Evolutionary conservation across 92 coral and sea anemone species (phyloP).

Genomic region (Paragorgia papillata): DNA sequence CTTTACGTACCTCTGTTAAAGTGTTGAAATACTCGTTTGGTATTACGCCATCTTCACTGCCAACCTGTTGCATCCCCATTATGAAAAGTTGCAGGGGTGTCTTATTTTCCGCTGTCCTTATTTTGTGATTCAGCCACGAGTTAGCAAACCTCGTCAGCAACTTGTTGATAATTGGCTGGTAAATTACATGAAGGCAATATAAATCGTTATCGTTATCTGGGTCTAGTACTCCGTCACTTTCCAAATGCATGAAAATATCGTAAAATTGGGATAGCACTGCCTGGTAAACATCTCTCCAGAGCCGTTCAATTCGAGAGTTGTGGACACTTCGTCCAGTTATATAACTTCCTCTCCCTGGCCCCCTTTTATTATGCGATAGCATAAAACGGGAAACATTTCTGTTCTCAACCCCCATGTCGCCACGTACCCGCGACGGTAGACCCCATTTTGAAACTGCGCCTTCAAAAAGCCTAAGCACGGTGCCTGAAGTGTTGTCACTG

Average conservation of each 20-base stretch:
- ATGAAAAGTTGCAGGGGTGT: too few relatives aligned
- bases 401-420: constrained; percentile 73
- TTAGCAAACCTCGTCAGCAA: constrained; percentile 32
- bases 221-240: constrained; percentile 18
- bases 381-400: too few relatives aligned
- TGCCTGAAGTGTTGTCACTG: constrained; percentile 49
- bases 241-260: constrained; percentile 45
- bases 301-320: constrained; percentile 54
- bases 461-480: constrained; percentile 46
- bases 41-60: constrained; percentile 41
- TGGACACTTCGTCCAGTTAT: constrained; percentile 55
- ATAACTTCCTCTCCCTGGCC: constrained; percentile 62
- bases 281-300: too few relatives aligned
- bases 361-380: constrained; percentile 49
- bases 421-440: constrained; percentile 61
- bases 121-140: constrained; percentile 54
- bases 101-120: constrained; percentile 63
- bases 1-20: constrained; percentile 42
- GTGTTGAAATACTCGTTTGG: constrained; percentile 67
- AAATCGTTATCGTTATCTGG: constrained; percentile 47
- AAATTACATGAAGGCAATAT: constrained; percentile 49
- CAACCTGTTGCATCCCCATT: constrained; percentile 74
- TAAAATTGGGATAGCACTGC: constrained; percentile 41
- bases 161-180: constrained; percentile 42
- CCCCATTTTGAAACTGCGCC: too few relatives aligned